Evolutionary conservation across 2,113 vertebrate genomes (phyloP).

Genomic region (Puffinus mauretanicus): DNA sequence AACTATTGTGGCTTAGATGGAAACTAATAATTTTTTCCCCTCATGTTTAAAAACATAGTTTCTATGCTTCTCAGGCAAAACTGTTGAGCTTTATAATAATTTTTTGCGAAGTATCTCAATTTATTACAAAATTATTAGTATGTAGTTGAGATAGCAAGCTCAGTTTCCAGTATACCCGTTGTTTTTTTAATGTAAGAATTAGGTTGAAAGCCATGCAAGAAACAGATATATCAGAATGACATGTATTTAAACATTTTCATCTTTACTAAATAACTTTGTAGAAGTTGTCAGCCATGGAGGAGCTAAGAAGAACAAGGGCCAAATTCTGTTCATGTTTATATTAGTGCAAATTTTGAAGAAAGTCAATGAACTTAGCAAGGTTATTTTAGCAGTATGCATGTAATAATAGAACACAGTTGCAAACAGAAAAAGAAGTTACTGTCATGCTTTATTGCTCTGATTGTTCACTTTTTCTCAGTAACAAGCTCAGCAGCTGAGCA

Average conservation of each 20-base stretch:
- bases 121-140: not conserved
- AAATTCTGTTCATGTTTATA: not conserved
- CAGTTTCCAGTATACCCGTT: not conserved
- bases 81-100: not conserved
- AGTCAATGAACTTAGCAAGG: not conserved
- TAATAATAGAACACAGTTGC: not conserved
- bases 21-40: not conserved
- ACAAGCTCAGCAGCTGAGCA: not conserved
- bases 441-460: not conserved
- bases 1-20: not conserved
- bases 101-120: not conserved
- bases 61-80: not conserved
- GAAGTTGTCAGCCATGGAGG: not conserved
- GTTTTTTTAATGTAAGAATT: not conserved
- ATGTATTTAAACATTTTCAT: not conserved
- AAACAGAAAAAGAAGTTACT: not conserved
- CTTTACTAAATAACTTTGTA: not conserved
- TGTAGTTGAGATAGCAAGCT: not conserved
- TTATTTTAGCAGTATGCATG: not conserved
- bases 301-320: not conserved
- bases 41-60: not conserved
- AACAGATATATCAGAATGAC: not conserved
- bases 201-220: not conserved
- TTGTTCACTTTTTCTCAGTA: not conserved
- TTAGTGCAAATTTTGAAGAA: not conserved